Evolutionary conservation across 1,140 invertebrate genomes (phyloP), one percentile per base, ranked within the genome.

Genomic region (Pseudomyrmex pallidus): DNA sequence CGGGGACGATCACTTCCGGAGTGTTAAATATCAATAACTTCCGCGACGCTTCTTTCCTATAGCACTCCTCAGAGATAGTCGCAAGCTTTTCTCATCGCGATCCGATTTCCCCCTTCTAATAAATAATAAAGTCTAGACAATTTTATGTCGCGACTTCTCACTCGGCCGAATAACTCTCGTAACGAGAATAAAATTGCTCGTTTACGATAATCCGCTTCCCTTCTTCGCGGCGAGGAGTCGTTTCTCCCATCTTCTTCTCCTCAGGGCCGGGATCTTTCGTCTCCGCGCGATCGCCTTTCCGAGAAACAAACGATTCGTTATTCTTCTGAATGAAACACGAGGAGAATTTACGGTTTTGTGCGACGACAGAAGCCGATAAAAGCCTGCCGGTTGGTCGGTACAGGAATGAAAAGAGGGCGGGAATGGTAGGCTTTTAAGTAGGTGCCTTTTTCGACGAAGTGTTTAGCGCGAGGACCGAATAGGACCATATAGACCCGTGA

Each of bases 291-390:
- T 80, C 76, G 76, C 50, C 48, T 13, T 63, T 64, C 72, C 17
- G 7, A 17, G 67, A 56, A 50, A 87, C 85, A 87, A 84, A 52
- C 74, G 86, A 87, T 80, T 87, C 86, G 74, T 87, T 87, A 87
- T 87, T 87, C 68, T 57, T 50, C 56, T 17, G 67, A 57, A n/a
- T 72, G 74, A 87, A 87, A 87, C 56, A 72, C 62, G 80, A 87
- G 85, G 44, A 59, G 80, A 78, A 86, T 88, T 82, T 82, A 88
- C 82, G 74, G 74, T 76, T 88, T 85, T 87, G 57, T 82, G 59
- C 48, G 86, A 85, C 82, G 85, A 88, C 80, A 85, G 76, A 44
- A 70, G 72, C 17, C 85, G 82, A 85, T 88, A 87, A 87, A 85
- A 67, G 50, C 7, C 35, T 1, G 20, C 7, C 52, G 15, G 22